Conservation (phyloP, 2,113 vertebrate genomes). For the Nyctibius bracteatus region DNA sequence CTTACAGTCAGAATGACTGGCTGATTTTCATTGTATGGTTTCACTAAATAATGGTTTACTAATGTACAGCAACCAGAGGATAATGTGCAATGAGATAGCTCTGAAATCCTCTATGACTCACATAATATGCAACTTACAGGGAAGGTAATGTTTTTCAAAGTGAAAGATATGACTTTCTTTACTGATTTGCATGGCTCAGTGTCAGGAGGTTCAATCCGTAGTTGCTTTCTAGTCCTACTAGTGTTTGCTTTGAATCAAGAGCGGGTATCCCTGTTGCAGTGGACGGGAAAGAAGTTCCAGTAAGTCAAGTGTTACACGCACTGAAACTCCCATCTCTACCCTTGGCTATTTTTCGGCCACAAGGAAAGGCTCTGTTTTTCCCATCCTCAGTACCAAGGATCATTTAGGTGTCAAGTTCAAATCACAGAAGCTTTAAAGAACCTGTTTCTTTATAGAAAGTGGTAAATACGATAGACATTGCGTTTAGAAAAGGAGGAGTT, state of each 20-base stretch:
- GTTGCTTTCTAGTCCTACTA: not conserved
- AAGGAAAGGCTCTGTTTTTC: not conserved
- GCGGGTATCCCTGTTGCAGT: not conserved
- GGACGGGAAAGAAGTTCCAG: not conserved
- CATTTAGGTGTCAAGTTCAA: not conserved
- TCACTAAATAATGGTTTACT: not conserved
- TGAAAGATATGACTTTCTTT: not conserved
- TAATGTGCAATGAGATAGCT: not conserved
- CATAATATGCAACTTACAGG: not conserved
- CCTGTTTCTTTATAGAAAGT: not conserved
- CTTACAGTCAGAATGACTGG: not conserved
- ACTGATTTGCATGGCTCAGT: not conserved
- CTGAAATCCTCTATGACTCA: not conserved
- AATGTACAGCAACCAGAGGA: not conserved
- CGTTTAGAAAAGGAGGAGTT: not conserved
- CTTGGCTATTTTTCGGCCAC: not conserved
- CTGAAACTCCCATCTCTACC: not conserved
- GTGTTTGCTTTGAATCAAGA: not conserved
- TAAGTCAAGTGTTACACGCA: not conserved
- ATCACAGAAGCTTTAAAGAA: not conserved
- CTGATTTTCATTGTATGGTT: not conserved
- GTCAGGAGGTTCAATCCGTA: not conserved
- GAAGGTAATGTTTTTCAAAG: not conserved
- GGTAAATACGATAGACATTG: not conserved
- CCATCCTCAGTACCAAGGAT: not conserved